Base-by-base conservation (phyloP, 53 echinoderm and acorn worm genomes). In the Holothuria scabra region DNA sequence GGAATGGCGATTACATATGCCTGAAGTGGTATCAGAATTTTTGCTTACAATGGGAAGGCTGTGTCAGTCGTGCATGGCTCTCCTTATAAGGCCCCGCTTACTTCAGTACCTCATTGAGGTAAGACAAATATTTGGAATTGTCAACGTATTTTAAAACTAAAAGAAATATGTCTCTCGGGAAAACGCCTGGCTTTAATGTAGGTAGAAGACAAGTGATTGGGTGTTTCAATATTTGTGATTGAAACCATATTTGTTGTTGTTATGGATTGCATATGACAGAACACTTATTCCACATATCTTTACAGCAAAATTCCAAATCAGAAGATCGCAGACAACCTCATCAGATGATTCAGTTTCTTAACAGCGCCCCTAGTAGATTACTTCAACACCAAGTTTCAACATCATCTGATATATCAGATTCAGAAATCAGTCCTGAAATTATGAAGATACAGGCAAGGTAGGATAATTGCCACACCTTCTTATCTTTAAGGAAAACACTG, bases 51-150 rank as follows among this genome's bases (percentile, higher is more conserved):
- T 94, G 64, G 85, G 90, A n/a, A 80, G 79, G 74, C 90, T 96
- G 29, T 82, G 87, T 23, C 96, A 93, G 71, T 82, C 87, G 83
- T 89, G 91, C 64, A 83, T 93, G 66, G 96, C 96, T 9, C 81
- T 96, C 46, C 86, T 96, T 20, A 96, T 93, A 29, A 93, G 96
- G 46, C 96, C 96, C 1, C 82, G 93, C 32, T 85, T 96, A 35
- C 86, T 96, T 58, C 96, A 96, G 72, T 87, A 93, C 76, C 87
- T 93, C 60, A 29, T 93, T 3, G 93, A 93, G 93, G 96, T 96
- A 70, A 34, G 87, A 49, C 23, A 4, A 2, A 52, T 14, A 2
- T 8, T 14, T 52, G 16, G 52, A 52, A 52, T 2, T 52, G 1
- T 44, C 1, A 52, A 16, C 52, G 18, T 16, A 52, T 52, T 52